Evolutionary conservation across 2,797 vertebrate genomes (phyloP), one percentile per base, ranked within the genome.

Genomic region (Danio kyathit): DNA sequence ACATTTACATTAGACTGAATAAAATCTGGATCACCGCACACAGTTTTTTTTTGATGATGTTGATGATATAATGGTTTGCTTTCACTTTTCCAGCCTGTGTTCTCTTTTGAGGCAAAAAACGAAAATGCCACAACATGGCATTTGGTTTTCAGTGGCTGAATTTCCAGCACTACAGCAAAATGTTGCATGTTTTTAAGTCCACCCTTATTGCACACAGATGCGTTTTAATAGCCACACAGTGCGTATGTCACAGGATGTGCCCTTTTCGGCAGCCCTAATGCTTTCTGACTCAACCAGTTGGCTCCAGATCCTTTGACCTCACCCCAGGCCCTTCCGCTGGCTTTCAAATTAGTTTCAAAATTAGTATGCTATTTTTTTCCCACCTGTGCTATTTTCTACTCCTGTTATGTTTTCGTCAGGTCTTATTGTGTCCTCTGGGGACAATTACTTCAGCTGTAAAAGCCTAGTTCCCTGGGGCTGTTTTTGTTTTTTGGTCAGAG

Each of bases 361-460:
- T 85, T 82, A 87, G 72, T 74, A 87, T 84, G 84, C 65, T 82
- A 84, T 76, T 81, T 84, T 81, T 82, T 79, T 73, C 65, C 65
- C 69, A 76, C 80, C 70, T 75, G 44, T 54, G 41, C 71, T 59
- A 75, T 78, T 85, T 81, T 59, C 56, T 75, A 64, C 73, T 75
- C 19, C 66, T 40, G 46, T 71, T 65, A 67, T 74, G 61, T 71
- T 85, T 86, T 86, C 80, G 84, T 84, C 73, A 67, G 57, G 81
- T 74, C 48, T 70, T 65, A 86, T 84, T 86, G 81, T 82, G 73
- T 78, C 81, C 84, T 56, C 65, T 51, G 74, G 86, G 81, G 80
- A 83, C 86, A 82, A 83, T 86, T 83, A 85, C 41, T 70, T 73
- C 75, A 51, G 75, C 72, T 76, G 79, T 74, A 74, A 77, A 84